Conservation (phyloP, 2,888 invertebrate species). For the Stenurella melanura region DNA sequence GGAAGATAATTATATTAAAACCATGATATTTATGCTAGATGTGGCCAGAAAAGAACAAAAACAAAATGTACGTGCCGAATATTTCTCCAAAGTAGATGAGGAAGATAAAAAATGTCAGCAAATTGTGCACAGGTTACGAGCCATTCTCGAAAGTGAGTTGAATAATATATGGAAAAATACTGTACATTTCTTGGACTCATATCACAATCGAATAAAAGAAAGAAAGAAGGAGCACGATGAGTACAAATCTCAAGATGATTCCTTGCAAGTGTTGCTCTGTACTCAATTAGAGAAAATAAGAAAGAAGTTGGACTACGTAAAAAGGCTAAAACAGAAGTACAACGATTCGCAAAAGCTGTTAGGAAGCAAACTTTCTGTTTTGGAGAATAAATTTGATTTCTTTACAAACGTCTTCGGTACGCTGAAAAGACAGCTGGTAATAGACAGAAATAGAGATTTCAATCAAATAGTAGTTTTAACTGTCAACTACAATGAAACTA, state of each 20-base stretch:
- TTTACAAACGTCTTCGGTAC: constrained; percentile 63
- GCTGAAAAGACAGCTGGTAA: constrained; percentile 76
- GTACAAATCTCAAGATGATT: constrained; percentile 64
- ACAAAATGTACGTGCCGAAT: constrained; percentile 66
- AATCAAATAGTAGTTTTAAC: constrained; percentile 78
- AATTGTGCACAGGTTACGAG: constrained; percentile 60
- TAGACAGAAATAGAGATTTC: constrained; percentile 74
- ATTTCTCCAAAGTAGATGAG: constrained; percentile 67
- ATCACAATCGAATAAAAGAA: constrained; percentile 54
- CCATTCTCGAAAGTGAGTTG: constrained; percentile 61
- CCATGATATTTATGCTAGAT: constrained; percentile 74
- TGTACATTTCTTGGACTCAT: constrained; percentile 58
- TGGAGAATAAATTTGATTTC: constrained; percentile 70
- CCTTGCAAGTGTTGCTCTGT: constrained; percentile 59
- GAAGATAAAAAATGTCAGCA: constrained; percentile 71
- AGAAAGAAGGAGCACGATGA: constrained; percentile 61
- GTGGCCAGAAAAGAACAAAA: constrained; percentile 69
- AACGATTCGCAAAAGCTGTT: constrained; percentile 53
- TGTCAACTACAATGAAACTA: constrained; percentile 77
- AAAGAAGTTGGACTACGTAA: constrained; percentile 57
- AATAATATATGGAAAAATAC: constrained; percentile 63
- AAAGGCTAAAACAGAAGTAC: constrained; percentile 60
- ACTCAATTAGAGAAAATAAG: constrained; percentile 61
- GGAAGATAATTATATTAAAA: constrained; percentile 74
- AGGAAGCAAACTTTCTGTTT: constrained; percentile 58